These are phyloP conservation scores for Musca vetustissima DNA, from an alignment of 1,140 invertebrate species.

Conservation along the genomic window DNA sequence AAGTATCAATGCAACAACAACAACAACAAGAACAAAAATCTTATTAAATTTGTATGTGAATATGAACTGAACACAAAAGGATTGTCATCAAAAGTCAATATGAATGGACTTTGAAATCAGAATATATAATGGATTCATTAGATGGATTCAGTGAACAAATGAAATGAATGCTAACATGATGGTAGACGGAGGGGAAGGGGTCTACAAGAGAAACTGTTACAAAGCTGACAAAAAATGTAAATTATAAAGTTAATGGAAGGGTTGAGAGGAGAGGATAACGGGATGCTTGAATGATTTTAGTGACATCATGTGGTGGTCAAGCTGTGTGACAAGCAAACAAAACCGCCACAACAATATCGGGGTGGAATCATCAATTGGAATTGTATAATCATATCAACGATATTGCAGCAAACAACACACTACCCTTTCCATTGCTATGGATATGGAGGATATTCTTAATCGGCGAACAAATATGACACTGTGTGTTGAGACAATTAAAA, in stretches of 20 bases:
- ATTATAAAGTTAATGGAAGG: background rate
- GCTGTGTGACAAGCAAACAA: background rate
- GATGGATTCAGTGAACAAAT: background rate
- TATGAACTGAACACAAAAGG: conserved; percentile 6
- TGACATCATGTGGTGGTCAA: conserved; percentile 17
- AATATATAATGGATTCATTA: conserved; percentile 21
- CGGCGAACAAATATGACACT: too few species aligned
- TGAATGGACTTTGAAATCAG: conserved; percentile 4
- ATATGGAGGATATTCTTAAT: too few species aligned
- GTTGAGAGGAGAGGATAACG: background rate
- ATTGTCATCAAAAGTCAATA: conserved; percentile 26
- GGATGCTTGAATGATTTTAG: conserved; percentile 6
- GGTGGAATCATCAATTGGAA: conserved; percentile 6
- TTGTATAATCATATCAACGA: conserved; percentile 19
- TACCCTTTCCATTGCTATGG: too few species aligned
- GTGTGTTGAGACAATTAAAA: too few species aligned
- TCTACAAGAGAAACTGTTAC: too few species aligned
- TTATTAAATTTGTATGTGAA: background rate
- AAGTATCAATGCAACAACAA: background rate
- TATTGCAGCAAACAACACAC: conserved; percentile 4
- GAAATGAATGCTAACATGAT: too few species aligned
- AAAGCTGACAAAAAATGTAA: background rate
- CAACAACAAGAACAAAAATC: background rate
- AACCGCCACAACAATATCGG: background rate
- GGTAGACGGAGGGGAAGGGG: too few species aligned